Base-by-base conservation (phyloP, 2,797 vertebrate genomes). In the Ptychobarbus kaznakovi region DNA sequence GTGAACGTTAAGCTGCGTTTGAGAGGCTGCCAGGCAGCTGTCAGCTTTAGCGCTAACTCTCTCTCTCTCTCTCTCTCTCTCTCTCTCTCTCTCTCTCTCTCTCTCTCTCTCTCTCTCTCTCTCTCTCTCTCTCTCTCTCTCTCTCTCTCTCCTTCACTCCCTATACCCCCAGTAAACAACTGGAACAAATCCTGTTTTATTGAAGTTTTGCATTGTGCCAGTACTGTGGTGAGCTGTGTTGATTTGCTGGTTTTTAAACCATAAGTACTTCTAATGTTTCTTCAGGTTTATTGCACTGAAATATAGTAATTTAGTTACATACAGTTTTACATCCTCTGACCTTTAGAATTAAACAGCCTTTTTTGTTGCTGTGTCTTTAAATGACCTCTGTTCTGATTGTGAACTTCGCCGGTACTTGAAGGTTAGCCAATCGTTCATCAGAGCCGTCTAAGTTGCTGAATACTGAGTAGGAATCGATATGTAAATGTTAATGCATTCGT, bases 111-210 rank as follows among this genome's bases (percentile, higher is more conserved):
- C 42, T 85, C 22, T 42, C 46, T 66, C 72, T 82, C 42, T 85
- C 22, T 42, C 46, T 66, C 72, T 82, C 42, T 85, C 22, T 42
- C 46, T 66, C 72, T 82, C 70, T 74, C 32, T 82, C 70, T 74
- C 32, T 56, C 63, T 42, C 46, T 66, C 72, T 79, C 42, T 85
- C 15, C 78, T 70, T 42, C 49, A 69, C 69, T 53, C 13, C 74
- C 92, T 90, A 93, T 92, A 85, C 93, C 94, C 94, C 93, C 93
- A 93, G 93, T 95, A 95, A 94, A 95, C 94, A 94, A 94, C 93
- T 94, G 94, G 94, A 95, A 95, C 95, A 94, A 95, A 95, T 95
- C 94, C 92, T 94, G 91, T 95, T 95, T 95, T 94, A 94, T 94
- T 93, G 91, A 93, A 90, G 93, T 94, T 94, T 70, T 93, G 92